Percentiles rank a stretch among this genome's conserved stretches.
These are phyloP conservation scores for Anomalospiza imberbis DNA, from an alignment of 2,797 vertebrate genomes.

Conservation along the genomic window DNA sequence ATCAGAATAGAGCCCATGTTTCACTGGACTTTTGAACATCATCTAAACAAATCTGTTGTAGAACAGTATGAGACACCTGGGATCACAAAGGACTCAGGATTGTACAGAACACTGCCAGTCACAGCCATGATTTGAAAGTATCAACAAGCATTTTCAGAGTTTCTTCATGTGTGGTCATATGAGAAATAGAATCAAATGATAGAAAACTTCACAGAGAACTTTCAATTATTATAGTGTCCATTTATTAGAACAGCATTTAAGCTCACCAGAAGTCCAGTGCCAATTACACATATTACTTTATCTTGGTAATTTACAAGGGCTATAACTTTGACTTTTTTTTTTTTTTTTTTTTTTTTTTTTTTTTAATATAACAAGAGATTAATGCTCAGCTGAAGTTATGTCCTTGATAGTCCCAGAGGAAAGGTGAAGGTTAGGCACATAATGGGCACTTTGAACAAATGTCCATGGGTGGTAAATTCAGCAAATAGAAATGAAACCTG, in stretches of 20 bases:
- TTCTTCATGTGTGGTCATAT: background rate
- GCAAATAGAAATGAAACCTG: background rate
- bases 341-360: background rate
- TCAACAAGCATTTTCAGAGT: background rate
- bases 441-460: background rate
- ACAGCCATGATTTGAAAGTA: background rate
- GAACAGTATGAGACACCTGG: background rate
- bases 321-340: background rate
- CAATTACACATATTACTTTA: background rate
- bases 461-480: background rate
- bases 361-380: background rate
- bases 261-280: background rate
- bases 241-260: background rate
- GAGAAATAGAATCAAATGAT: background rate
- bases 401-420: background rate
- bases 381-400: background rate
- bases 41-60: background rate
- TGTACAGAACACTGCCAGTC: background rate
- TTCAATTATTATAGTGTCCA: background rate
- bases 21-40: background rate
- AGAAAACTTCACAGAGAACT: background rate
- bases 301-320: background rate
- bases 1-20: background rate
- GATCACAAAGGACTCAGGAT: background rate
- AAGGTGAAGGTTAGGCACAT: background rate